Evolutionary conservation across 2,888 invertebrate genomes (phyloP), one percentile per base, ranked within the genome.

Genomic region (Luperina testacea): DNA sequence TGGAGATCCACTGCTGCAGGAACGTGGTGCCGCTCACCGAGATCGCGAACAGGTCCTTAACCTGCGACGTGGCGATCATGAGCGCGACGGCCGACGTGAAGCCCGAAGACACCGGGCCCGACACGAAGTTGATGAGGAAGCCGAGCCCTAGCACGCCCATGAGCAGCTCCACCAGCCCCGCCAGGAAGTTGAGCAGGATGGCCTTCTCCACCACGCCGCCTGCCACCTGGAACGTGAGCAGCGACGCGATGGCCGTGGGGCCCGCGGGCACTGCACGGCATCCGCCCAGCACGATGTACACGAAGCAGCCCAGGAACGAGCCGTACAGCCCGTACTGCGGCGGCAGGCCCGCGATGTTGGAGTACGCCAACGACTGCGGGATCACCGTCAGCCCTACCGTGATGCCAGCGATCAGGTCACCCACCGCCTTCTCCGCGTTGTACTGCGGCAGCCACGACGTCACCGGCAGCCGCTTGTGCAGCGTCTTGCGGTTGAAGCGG

Each of bases 361-460:
- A 97, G 94, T 98, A 98, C 20, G 98, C 98, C 81, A 98, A 96
- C 24, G 98, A 98, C 95, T 99, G 99, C 24, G 99, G 99, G 90
- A 99, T 99, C 77, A 99, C 99, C 0, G 99, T 99, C 80, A 99
- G 97, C 0, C 99, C 99, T 24, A 99, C 99, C 2, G 99, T 99
- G 79, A 99, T 96, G 77, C 99, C 99, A 8, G 99, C 99, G 83
- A 99, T 98, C 67, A 99, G 93, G 96, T 99, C 99, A 17, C 99
- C 98, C 73, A 98, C 95, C 13, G 98, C 98, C 95, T 98, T 97
- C 80, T 97, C 97, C 13, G 96, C 92, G 89, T 97, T 97, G 96
- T 99, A 99, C 91, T 97, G 97, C 8, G 98, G 98, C 86, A 98
- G 94, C 99, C 99, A 99, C 76, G 93, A 94, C 9, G 98, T 92